Evolutionary conservation across 1,140 invertebrate genomes (phyloP), one percentile per base, ranked within the genome.

Genomic region (Drosophila albomicans): DNA sequence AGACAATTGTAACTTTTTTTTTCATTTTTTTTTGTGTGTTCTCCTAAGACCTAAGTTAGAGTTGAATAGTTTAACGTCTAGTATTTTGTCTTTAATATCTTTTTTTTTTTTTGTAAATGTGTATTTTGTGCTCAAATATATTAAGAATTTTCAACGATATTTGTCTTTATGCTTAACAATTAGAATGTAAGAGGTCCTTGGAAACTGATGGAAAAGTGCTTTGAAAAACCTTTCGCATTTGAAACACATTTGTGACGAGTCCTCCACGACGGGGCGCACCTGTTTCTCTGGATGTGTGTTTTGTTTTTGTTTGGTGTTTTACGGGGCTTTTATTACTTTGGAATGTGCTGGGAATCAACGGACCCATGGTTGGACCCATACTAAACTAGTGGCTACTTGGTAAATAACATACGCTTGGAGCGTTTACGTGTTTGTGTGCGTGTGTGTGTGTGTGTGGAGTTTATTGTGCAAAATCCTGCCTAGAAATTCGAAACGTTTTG

Each of bases 401-500:
- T 64, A 70, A 68, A 69, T 76, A 81, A 82, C 75, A 78, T 85
- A 70, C 28, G 51, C 57, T 71, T 49, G 13, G 65, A 68, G 69
- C 61, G 15, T 52, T 13, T 43, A 1, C 1, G 41, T 6, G 15
- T 71, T 57, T 63, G 25, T 71, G 65, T 38, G 6, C 2, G 8
- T 38, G 45, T 57, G 43, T 61, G 49, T 61, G 49, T 41, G 38
- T 71, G 41, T 75, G 69, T 25, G 20, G 20, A 25, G 20, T 25
- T 25, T 25, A 25, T 25, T 25, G 20, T 82, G 80, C 54, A 54
- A 69, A 78, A 77, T 79, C 80, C 84, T 88, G 85, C 69, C 65
- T 79, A 79, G 69, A 89, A 89, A 89, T 89, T 89, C 85, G 85
- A 90, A 85, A 81, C 73, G 78, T 80, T 71, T 59, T 68, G 15